These are phyloP conservation scores for Emberiza fucata DNA, from an alignment of 2,113 vertebrate genomes.

Conservation along the genomic window DNA sequence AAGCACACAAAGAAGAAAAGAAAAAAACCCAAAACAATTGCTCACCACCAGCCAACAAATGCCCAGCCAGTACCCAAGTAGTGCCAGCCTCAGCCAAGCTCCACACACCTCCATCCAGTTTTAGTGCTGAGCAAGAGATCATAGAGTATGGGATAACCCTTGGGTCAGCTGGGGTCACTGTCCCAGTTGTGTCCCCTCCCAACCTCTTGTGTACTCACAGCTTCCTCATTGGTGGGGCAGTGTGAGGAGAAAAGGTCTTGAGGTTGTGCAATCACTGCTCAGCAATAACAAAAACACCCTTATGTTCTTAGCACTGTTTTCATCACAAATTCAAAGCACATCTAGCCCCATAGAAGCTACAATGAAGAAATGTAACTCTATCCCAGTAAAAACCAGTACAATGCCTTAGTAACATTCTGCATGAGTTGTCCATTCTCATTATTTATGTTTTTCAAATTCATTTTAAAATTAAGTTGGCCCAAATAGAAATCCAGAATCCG, in stretches of 20 bases:
- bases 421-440: neutral
- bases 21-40: neutral
- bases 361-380: neutral
- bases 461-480: neutral
- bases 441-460: neutral
- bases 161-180: neutral
- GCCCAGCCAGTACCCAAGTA: neutral
- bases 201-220: neutral
- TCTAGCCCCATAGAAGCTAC: neutral
- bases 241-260: neutral
- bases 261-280: neutral
- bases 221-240: neutral
- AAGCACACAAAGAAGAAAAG: neutral
- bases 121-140: neutral
- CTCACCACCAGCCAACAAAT: neutral
- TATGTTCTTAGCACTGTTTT: neutral
- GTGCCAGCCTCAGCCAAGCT: neutral
- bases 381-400: neutral
- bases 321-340: neutral
- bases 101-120: neutral
- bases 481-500: neutral
- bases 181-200: neutral
- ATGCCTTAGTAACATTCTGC: neutral
- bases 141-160: neutral
- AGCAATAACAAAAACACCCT: neutral